Conservation (phyloP, 2,888 invertebrate genomes). For the Drosophila kuntzei region DNA sequence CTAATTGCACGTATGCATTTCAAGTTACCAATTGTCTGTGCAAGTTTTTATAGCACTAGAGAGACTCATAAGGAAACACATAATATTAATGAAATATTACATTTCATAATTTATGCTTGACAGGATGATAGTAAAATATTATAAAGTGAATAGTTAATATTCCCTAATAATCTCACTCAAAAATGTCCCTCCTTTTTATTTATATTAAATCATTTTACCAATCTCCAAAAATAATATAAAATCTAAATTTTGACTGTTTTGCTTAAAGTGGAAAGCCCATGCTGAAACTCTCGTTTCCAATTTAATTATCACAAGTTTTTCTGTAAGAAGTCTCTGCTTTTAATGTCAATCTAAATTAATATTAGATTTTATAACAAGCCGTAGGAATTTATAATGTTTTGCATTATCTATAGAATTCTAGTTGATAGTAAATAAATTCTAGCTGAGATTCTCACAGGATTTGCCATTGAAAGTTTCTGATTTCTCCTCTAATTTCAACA, state of each 20-base stretch:
- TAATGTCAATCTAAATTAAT: background rate
- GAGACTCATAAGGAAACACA: slow-evolving; percentile 38
- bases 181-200: background rate
- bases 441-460: background rate
- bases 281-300: no score
- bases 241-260: no score
- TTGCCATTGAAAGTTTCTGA: background rate
- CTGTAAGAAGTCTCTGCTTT: background rate
- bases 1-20: slow-evolving; percentile 50
- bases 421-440: background rate
- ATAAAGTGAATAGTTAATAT: background rate
- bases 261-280: no score
- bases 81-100: slow-evolving; percentile 20
- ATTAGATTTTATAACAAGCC: background rate
- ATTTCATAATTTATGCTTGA: slow-evolving; percentile 18
- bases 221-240: background rate
- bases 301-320: background rate
- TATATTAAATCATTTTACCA: no score
- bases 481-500: background rate
- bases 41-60: slow-evolving; percentile 17
- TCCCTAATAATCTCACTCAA: background rate
- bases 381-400: background rate
- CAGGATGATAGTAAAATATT: background rate
- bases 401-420: background rate
- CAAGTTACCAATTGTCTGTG: slow-evolving; percentile 38